Conservation (phyloP, 1,140 invertebrate genomes). For the Anastrepha ludens region DNA sequence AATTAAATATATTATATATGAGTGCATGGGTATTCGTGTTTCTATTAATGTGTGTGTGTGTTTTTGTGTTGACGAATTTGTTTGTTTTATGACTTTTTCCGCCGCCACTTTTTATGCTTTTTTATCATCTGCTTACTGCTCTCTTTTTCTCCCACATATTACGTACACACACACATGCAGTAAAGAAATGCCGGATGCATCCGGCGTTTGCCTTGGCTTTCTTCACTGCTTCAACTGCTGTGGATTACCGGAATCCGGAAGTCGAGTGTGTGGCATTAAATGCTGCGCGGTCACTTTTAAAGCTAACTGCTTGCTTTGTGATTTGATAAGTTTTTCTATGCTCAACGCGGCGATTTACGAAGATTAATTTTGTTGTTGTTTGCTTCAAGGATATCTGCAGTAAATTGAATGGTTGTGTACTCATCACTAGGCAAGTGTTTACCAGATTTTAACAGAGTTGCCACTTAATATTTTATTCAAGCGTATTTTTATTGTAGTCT, state of each 20-base stretch:
- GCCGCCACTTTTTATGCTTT: neutral
- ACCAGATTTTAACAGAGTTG: too few species aligned
- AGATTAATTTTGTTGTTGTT: neutral
- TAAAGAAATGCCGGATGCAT: neutral
- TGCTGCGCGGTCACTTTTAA: conserved; percentile 26
- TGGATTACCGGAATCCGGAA: neutral
- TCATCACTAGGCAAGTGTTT: neutral
- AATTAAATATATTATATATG: conserved; percentile 31
- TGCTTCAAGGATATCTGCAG: neutral
- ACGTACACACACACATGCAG: neutral
- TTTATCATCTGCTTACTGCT: neutral
- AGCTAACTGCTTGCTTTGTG: neutral
- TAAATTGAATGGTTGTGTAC: neutral
- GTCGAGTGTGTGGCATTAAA: conserved; percentile 12
- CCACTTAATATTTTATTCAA: too few species aligned
- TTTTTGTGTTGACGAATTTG: neutral
- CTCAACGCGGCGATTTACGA: neutral
- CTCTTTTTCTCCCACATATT: neutral
- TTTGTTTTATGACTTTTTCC: conserved; percentile 39
- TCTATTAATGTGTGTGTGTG: neutral
- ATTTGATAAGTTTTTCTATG: neutral
- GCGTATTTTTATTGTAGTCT: too few species aligned
- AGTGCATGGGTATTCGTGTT: neutral
- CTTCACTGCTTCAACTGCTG: neutral
- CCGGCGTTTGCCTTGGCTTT: neutral